phyloP scores from a whole-genome alignment of 1,140 invertebrate species.

The Drosophila arizonae region DNA sequence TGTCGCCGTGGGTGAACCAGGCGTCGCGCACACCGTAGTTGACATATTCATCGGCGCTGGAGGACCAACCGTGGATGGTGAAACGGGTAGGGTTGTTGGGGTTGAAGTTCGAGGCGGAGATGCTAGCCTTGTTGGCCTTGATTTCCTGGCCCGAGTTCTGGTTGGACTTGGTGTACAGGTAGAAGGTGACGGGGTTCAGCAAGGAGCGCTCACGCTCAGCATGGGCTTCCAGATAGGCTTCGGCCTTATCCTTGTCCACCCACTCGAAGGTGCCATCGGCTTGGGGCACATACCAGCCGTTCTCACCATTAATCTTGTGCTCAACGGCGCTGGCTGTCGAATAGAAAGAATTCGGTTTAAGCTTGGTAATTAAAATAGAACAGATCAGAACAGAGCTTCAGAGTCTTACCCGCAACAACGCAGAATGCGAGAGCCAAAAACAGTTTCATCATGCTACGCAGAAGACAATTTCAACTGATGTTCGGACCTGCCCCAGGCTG shows the following conservation, averaged over 20 bases:
- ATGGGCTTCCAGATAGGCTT: slow-evolving; percentile 48
- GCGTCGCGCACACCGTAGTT: slow-evolving; percentile 77
- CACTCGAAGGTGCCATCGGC: slow-evolving; percentile 64
- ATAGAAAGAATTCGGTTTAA: not conserved
- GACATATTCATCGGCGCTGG: slow-evolving; percentile 63
- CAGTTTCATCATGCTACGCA: slow-evolving; percentile 58
- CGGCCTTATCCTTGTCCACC: slow-evolving; percentile 63
- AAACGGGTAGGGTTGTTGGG: slow-evolving; percentile 71
- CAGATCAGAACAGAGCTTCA: too few species aligned
- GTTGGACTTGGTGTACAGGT: slow-evolving; percentile 70
- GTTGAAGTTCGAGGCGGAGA: slow-evolving; percentile 65
- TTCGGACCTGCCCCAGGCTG: not conserved
- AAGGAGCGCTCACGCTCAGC: slow-evolving; percentile 27
- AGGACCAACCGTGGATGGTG: slow-evolving; percentile 77
- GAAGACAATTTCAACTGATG: slow-evolving; percentile 54
- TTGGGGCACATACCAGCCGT: slow-evolving; percentile 71
- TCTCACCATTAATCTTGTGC: slow-evolving; percentile 60
- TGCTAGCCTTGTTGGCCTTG: slow-evolving; percentile 45
- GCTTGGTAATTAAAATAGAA: not conserved
- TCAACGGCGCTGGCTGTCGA: slow-evolving; percentile 54
- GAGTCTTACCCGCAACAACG: slow-evolving; percentile 57
- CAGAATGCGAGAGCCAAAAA: slow-evolving; percentile 56
- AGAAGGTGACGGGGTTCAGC: slow-evolving; percentile 73
- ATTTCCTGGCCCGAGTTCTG: slow-evolving; percentile 55
- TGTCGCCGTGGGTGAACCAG: slow-evolving; percentile 83